Conservation (phyloP, 2,113 vertebrate genomes). For the Malurus elegans region DNA sequence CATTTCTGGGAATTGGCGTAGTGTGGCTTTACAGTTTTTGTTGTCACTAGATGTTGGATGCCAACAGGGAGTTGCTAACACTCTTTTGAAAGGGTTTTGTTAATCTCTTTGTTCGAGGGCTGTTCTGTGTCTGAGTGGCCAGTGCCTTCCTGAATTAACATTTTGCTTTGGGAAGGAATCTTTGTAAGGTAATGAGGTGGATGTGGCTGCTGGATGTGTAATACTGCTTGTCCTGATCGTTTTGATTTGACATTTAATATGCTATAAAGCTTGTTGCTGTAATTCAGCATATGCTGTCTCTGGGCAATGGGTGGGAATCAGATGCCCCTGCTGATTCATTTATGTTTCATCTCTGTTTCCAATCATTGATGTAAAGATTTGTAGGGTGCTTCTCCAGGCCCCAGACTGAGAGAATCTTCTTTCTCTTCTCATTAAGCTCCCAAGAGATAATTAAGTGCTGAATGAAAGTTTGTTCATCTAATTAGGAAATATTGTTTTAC, state of each 20-base stretch:
- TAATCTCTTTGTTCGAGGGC: fast-evolving
- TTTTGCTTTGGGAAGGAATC: not conserved
- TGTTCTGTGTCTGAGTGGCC: not conserved
- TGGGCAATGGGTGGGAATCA: not conserved
- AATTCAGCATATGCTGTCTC: fast-evolving
- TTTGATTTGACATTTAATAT: not conserved
- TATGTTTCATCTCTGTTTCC: not conserved
- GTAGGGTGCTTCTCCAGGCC: not conserved
- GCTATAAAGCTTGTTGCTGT: not conserved
- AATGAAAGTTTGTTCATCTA: not conserved
- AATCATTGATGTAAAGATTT: not conserved
- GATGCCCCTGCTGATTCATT: not conserved
- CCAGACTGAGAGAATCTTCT: not conserved
- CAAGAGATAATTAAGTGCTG: not conserved
- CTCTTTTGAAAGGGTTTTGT: not conserved
- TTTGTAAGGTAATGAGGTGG: not conserved
- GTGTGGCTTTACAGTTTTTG: not conserved
- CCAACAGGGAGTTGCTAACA: not conserved
- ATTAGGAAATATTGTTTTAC: not conserved
- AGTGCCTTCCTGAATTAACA: not conserved
- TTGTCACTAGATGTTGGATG: not conserved
- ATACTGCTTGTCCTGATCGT: not conserved
- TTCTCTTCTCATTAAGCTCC: not conserved
- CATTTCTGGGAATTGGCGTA: not conserved
- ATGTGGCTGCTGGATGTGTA: not conserved